These are phyloP conservation scores for Elanus axillaris DNA, from an alignment of 2,113 vertebrate genomes.

Conservation along the genomic window DNA sequence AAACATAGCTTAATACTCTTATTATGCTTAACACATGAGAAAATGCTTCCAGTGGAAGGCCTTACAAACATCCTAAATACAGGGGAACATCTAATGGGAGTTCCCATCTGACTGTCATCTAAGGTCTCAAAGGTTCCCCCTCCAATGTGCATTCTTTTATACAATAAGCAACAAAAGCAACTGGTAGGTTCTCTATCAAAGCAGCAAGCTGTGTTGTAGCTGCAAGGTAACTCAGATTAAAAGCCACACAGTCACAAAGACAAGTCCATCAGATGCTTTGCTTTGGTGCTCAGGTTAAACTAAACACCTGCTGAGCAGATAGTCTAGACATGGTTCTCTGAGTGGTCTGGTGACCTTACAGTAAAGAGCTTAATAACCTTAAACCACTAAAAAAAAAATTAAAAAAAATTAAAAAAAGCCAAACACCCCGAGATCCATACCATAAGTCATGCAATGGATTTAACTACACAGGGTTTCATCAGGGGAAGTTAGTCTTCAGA, in stretches of 20 bases:
- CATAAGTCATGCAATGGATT: not conserved
- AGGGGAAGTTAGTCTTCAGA: not conserved
- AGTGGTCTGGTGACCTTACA: not conserved
- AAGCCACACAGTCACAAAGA: not conserved
- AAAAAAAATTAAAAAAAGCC: not conserved
- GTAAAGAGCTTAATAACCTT: not conserved
- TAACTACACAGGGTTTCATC: not conserved
- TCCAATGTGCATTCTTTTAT: not conserved
- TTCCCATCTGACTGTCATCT: not conserved
- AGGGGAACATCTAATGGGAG: not conserved
- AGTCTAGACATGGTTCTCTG: not conserved
- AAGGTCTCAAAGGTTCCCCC: not conserved
- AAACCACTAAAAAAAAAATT: not conserved
- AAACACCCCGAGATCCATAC: not conserved
- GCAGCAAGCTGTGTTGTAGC: accelerated
- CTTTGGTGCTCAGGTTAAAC: not conserved
- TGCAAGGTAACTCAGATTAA: not conserved
- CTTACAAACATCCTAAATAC: not conserved
- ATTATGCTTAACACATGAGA: not conserved
- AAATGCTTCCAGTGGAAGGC: not conserved
- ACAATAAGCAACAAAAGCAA: not conserved
- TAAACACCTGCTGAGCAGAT: not conserved
- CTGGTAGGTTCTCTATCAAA: not conserved
- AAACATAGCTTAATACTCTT: not conserved
- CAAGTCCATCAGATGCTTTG: not conserved